Percentiles rank a stretch among this genome's conserved stretches.
Evolutionary conservation across 2,797 vertebrate species (phyloP).

Genomic region (Ctenosaura bakeri): DNA sequence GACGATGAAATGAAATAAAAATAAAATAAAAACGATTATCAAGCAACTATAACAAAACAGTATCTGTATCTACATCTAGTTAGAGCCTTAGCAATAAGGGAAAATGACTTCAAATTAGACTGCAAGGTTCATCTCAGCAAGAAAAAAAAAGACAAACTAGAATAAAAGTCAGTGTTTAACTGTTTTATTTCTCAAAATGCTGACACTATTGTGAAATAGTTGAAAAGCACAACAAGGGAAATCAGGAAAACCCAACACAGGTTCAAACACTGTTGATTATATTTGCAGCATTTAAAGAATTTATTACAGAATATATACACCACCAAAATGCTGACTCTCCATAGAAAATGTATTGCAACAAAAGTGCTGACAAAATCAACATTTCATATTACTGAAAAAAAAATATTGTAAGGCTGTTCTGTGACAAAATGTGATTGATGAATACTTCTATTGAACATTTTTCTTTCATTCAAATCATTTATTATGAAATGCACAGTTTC

Average conservation of each 20-base stretch:
- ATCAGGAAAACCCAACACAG: not conserved
- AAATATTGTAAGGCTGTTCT: constrained; percentile 41
- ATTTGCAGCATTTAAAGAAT: constrained; percentile 33
- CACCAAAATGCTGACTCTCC: constrained; percentile 37
- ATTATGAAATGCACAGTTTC: constrained; percentile 30
- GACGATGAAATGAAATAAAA: not conserved
- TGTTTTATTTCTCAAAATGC: constrained; percentile 9
- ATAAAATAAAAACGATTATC: not conserved
- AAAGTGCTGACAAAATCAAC: constrained; percentile 67
- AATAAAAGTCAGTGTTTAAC: not conserved
- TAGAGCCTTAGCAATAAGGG: not conserved
- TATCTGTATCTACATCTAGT: too few species aligned
- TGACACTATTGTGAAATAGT: constrained; percentile 37
- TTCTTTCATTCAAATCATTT: constrained; percentile 44
- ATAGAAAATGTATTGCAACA: constrained; percentile 42
- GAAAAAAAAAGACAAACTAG: too few species aligned
- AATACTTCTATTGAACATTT: constrained; percentile 26
- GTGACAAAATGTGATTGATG: constrained; percentile 33
- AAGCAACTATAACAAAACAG: not conserved
- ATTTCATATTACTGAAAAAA: constrained; percentile 56
- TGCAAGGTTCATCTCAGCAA: constrained; percentile 18
- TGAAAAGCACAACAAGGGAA: not conserved
- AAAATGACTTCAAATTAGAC: not conserved
- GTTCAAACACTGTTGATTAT: constrained; percentile 33
- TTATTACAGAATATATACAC: constrained; percentile 26